A percentile compares a stretch with the other conserved stretches of the same genome.
Evolutionary conservation across 1,140 invertebrate species (phyloP).

Genomic region (Andrena cerasifolii): DNA sequence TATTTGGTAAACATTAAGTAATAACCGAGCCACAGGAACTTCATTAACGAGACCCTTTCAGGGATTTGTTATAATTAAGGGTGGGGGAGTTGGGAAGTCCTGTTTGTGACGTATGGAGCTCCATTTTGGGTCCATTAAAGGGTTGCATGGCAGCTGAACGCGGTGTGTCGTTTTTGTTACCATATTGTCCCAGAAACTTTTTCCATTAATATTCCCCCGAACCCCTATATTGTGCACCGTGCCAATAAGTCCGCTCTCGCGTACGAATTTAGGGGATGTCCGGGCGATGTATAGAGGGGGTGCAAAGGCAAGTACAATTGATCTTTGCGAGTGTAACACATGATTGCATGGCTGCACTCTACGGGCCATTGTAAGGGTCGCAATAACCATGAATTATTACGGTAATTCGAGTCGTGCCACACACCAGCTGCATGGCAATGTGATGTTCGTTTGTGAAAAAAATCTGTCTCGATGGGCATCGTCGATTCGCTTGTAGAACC

Average conservation of each 20-base stretch:
- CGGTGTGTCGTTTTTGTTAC: conserved; percentile 39
- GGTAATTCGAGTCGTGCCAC: conserved; percentile 24
- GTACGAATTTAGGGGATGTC: conserved; percentile 58
- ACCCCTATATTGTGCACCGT: conserved; percentile 28
- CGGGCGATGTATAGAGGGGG: conserved; percentile 40
- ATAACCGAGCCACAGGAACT: not conserved
- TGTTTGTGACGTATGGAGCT: conserved; percentile 17
- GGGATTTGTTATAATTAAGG: conserved; percentile 47
- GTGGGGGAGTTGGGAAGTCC: not conserved
- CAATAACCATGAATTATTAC: conserved; percentile 49
- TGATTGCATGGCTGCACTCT: conserved; percentile 25
- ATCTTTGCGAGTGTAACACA: conserved; percentile 48
- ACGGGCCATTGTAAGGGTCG: conserved; percentile 25
- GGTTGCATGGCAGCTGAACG: conserved; percentile 18
- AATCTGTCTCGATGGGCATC: not conserved
- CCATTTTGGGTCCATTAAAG: conserved; percentile 47
- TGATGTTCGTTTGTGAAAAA: not conserved
- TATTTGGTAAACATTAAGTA: not conserved
- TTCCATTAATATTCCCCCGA: conserved; percentile 50
- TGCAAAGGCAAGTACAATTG: conserved; percentile 30
- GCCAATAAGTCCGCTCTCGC: conserved; percentile 54
- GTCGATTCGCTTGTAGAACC: not conserved
- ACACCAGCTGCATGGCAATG: not conserved
- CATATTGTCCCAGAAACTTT: conserved; percentile 47
- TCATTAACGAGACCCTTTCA: not conserved